Evolutionary conservation across 2,888 invertebrate species (phyloP).

Genomic region (Caenorhabditis panamensis): DNA sequence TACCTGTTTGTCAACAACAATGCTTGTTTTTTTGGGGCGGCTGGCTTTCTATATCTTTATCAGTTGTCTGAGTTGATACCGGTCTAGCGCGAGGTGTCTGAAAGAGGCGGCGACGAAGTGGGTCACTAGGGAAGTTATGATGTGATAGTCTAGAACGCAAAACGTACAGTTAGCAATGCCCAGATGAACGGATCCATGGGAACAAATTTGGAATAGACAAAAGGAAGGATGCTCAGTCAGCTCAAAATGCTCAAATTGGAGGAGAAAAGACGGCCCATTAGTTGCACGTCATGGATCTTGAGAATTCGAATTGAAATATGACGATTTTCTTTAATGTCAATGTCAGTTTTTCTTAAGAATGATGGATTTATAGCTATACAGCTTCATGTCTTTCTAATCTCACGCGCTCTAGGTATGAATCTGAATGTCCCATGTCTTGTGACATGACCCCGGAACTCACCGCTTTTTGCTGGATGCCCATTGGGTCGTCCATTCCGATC

Average conservation of each 20-base stretch:
- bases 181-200: conserved; percentile 41
- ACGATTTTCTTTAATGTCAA: conserved; percentile 41
- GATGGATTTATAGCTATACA: conserved; percentile 55
- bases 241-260: conserved; percentile 8
- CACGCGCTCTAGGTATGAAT: background rate
- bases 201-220: background rate
- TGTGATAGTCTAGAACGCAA: background rate
- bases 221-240: background rate
- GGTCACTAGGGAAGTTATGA: background rate
- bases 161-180: conserved; percentile 46
- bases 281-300: conserved; percentile 33
- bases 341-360: conserved; percentile 34
- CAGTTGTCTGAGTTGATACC: conserved; percentile 27
- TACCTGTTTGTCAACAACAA: conserved; percentile 53
- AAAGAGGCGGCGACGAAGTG: conserved; percentile 24
- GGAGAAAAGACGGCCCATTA: conserved; percentile 27
- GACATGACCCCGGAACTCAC: conserved; percentile 11
- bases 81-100: background rate
- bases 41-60: conserved; percentile 21
- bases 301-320: conserved; percentile 41
- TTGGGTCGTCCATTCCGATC: conserved; percentile 54
- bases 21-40: conserved; percentile 22
- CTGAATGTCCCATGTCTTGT: conserved; percentile 24
- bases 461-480: conserved; percentile 60
- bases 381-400: background rate